Percentiles rank a stretch among this genome's conserved stretches.
Evolutionary conservation across 1,140 invertebrate species (phyloP).

Genomic region (Bombus picipes): DNA sequence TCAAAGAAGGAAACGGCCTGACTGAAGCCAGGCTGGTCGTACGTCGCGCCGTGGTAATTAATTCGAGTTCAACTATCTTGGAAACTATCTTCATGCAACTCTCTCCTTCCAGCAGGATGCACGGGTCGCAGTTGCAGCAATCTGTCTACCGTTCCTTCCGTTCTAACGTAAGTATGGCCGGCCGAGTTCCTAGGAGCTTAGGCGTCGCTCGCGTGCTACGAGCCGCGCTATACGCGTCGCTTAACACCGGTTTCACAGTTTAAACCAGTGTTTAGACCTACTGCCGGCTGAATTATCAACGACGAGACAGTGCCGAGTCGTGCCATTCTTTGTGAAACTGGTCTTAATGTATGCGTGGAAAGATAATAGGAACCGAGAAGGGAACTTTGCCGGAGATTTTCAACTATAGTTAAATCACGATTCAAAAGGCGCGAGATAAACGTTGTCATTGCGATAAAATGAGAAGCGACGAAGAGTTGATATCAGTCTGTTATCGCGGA

Average conservation of each 20-base stretch:
- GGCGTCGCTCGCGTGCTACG: slow-evolving; percentile 43
- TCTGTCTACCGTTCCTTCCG: slow-evolving; percentile 70
- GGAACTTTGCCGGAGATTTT: background rate
- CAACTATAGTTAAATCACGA: slow-evolving; percentile 12
- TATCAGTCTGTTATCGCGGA: background rate
- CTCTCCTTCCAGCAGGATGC: slow-evolving; percentile 42
- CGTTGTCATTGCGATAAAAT: slow-evolving; percentile 8
- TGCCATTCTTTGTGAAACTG: slow-evolving; percentile 22
- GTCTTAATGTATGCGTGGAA: slow-evolving; percentile 13
- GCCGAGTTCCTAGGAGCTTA: slow-evolving; percentile 67
- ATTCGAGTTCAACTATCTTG: slow-evolving; percentile 67
- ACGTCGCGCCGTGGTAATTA: slow-evolving; percentile 54
- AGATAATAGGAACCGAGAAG: background rate
- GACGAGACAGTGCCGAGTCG: background rate
- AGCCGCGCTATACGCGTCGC: slow-evolving; percentile 21
- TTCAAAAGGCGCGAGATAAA: background rate
- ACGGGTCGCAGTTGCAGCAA: slow-evolving; percentile 53
- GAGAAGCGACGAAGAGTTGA: background rate
- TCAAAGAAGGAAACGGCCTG: background rate
- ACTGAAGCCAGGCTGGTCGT: slow-evolving; percentile 16
- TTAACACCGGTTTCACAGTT: slow-evolving; percentile 43
- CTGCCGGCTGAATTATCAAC: slow-evolving; percentile 46
- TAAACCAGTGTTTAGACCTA: slow-evolving; percentile 37
- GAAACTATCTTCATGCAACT: slow-evolving; percentile 57
- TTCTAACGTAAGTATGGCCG: slow-evolving; percentile 54